Evolutionary conservation across 2,113 vertebrate species (phyloP).

Genomic region (Corydoras maculifer): DNA sequence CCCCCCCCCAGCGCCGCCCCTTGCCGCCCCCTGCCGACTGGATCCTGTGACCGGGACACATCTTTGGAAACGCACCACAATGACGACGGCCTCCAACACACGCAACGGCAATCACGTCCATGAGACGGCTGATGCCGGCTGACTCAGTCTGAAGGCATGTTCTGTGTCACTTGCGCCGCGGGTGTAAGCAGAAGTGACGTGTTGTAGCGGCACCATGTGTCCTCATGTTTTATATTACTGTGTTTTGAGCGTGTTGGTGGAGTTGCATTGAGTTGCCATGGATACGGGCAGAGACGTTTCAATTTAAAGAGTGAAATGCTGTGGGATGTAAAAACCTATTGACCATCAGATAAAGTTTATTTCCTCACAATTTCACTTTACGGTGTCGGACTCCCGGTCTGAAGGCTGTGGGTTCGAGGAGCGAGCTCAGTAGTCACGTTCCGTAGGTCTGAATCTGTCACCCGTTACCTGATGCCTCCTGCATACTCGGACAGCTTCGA

Average conservation of each 20-base stretch:
- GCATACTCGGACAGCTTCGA: no score
- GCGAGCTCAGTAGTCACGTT: no score
- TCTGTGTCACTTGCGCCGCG: constrained; percentile 2
- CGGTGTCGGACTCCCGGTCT: no score
- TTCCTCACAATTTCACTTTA: no score
- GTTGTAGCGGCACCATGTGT: constrained; percentile 4
- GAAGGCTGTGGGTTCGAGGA: no score
- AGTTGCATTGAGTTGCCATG: neutral
- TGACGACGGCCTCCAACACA: neutral
- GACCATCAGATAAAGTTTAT: no score
- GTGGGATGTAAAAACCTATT: no score
- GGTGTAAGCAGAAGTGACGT: constrained; percentile 13
- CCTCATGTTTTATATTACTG: constrained; percentile 18
- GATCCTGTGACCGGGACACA: constrained; percentile 8
- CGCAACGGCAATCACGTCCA: neutral
- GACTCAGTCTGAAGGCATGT: neutral
- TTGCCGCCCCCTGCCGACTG: constrained; percentile 5
- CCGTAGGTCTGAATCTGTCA: no score
- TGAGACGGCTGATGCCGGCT: neutral
- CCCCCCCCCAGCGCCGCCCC: neutral
- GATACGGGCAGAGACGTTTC: no score
- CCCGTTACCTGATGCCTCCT: no score
- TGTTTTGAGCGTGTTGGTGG: constrained; percentile 1
- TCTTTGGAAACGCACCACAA: neutral
- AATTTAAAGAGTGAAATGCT: no score